Conservation (phyloP, 2,113 vertebrate genomes). For the Falco punctatus region DNA sequence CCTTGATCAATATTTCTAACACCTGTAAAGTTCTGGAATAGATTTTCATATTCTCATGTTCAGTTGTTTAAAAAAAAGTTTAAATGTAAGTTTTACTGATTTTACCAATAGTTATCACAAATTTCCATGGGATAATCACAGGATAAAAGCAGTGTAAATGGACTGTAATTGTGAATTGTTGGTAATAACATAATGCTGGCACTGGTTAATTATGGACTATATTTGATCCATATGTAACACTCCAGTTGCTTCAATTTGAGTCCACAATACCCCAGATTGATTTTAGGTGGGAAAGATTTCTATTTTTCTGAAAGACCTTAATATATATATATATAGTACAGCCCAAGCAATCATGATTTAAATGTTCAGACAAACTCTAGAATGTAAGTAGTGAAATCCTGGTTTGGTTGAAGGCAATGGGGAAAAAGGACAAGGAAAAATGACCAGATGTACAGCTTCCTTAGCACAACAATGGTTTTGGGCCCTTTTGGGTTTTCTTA, state of each 20-base stretch:
- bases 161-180: constrained; percentile 31
- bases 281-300: background rate
- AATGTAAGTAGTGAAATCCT: background rate
- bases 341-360: background rate
- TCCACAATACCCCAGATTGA: background rate
- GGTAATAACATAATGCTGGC: background rate
- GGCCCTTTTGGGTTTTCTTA: background rate
- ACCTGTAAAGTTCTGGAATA: background rate
- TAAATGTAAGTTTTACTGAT: background rate
- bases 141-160: constrained; percentile 44
- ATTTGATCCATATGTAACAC: constrained; percentile 20
- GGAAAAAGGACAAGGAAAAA: background rate
- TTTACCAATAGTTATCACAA: constrained; percentile 31
- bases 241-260: background rate
- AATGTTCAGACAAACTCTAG: background rate
- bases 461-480: background rate
- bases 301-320: too few species aligned
- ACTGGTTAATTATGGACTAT: constrained; percentile 48
- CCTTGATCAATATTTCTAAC: constrained; percentile 18
- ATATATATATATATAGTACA: too few species aligned
- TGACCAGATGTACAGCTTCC: background rate
- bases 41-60: background rate
- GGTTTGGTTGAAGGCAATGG: background rate
- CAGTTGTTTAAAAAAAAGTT: background rate
- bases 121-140: constrained; percentile 27